phyloP scores from a whole-genome alignment of 64 coral and sea anemone genomes.

The Actinia tenebrosa region DNA sequence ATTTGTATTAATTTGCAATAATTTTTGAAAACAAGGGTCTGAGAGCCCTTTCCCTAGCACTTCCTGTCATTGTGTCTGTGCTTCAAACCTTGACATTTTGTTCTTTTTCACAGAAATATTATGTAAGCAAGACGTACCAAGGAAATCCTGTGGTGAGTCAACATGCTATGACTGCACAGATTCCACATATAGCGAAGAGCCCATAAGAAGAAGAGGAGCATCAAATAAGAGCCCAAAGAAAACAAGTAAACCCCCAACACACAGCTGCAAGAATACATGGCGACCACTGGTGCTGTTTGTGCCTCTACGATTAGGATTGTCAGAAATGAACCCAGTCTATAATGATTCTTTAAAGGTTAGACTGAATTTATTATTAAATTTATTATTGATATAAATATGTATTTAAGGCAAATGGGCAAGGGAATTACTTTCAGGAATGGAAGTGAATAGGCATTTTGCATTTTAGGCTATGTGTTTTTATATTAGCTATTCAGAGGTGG shows the following conservation, averaged over 20 bases:
- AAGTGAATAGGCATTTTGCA: too few species aligned
- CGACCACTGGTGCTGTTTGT: constrained; percentile 91
- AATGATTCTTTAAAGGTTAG: constrained; percentile 85
- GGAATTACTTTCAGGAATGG: too few species aligned
- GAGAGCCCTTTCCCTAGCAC: too few species aligned
- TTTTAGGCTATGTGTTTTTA: too few species aligned
- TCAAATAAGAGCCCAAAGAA: constrained; percentile 27
- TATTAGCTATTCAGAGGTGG: too few species aligned
- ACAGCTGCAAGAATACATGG: constrained; percentile 48
- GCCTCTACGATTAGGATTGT: constrained; percentile 85
- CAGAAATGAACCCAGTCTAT: constrained; percentile 92
- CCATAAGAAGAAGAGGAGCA: neutral
- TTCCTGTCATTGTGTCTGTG: too few species aligned
- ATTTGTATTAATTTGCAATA: too few species aligned
- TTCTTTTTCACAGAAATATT: constrained; percentile 45
- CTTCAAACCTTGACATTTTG: neutral
- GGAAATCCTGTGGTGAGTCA: constrained; percentile 46
- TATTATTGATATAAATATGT: too few species aligned
- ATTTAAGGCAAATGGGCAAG: too few species aligned
- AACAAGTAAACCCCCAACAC: neutral
- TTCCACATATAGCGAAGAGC: constrained; percentile 8
- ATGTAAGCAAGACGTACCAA: constrained; percentile 43
- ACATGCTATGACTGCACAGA: constrained; percentile 56
- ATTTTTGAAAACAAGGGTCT: too few species aligned
- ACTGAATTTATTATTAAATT: neutral